Conservation (phyloP, 2,113 vertebrate species). For the Perca schrenkii region DNA sequence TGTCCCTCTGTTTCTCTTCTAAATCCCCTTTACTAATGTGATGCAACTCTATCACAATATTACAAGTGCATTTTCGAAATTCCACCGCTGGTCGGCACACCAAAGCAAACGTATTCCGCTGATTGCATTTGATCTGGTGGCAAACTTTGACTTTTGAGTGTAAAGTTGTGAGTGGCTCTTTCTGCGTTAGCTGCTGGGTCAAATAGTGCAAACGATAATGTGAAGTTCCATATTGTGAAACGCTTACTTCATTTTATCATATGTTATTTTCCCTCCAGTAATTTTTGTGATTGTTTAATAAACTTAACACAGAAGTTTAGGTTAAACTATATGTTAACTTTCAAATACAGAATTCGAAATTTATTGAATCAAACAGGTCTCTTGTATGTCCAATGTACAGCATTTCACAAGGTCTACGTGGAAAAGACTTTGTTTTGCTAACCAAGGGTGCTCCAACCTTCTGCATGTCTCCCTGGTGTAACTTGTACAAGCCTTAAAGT, state of each 20-base stretch:
- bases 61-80: slow-evolving; percentile 30
- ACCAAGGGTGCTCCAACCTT: not conserved
- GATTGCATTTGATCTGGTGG: not conserved
- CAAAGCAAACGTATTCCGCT: not conserved
- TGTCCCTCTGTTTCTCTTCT: not conserved
- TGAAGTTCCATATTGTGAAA: not conserved
- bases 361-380: not conserved
- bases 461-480: not conserved
- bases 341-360: not conserved
- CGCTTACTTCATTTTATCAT: not conserved
- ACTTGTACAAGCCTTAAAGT: slow-evolving; percentile 11
- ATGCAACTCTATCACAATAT: slow-evolving; percentile 47
- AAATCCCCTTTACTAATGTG: not conserved
- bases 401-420: no score
- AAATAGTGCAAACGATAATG: not conserved
- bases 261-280: not conserved
- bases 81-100: slow-evolving; percentile 20
- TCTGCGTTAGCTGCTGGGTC: not conserved
- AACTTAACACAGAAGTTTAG: not conserved
- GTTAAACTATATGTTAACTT: not conserved
- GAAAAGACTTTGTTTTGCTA: not conserved
- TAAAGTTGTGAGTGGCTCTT: not conserved
- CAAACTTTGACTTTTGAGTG: not conserved
- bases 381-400: not conserved
- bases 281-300: not conserved